Conservation (phyloP, 2,888 invertebrate genomes). For the Cephalotes varians region DNA sequence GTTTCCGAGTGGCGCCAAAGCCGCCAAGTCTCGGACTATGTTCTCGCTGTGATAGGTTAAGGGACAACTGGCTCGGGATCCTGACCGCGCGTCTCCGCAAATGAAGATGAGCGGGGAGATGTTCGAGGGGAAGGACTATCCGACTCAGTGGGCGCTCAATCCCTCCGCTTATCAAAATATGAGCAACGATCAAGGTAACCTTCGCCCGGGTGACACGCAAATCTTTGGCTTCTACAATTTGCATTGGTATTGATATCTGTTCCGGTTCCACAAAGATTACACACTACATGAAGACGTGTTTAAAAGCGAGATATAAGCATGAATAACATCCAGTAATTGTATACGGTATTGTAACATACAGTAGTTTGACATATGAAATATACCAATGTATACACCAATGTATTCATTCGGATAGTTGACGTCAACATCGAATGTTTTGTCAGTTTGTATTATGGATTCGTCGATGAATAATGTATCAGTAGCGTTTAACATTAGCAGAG, state of each 20-base stretch:
- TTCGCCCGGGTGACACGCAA: not conserved
- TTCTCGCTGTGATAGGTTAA: slow-evolving; percentile 53
- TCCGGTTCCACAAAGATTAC: not conserved
- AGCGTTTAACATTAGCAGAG: not conserved
- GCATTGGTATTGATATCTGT: not conserved
- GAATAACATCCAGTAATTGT: not conserved
- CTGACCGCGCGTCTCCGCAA: not conserved
- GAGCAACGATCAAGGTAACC: slow-evolving; percentile 90
- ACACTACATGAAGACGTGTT: not conserved
- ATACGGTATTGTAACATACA: no score
- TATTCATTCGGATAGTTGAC: not conserved
- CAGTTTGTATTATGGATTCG: not conserved
- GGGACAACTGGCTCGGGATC: slow-evolving; percentile 38
- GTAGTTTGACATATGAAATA: not conserved
- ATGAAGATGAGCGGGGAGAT: slow-evolving; percentile 85
- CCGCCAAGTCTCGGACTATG: no score
- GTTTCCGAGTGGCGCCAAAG: slow-evolving; percentile 11
- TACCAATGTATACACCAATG: not conserved
- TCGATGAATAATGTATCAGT: not conserved
- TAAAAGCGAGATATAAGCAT: not conserved
- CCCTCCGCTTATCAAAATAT: slow-evolving; percentile 93
- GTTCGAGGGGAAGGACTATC: slow-evolving; percentile 89
- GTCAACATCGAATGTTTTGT: not conserved
- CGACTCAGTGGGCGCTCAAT: slow-evolving; percentile 93
- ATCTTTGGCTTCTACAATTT: not conserved